These are phyloP conservation scores for Cantharis rufa DNA, from an alignment of 2,888 invertebrate species.

Conservation along the genomic window DNA sequence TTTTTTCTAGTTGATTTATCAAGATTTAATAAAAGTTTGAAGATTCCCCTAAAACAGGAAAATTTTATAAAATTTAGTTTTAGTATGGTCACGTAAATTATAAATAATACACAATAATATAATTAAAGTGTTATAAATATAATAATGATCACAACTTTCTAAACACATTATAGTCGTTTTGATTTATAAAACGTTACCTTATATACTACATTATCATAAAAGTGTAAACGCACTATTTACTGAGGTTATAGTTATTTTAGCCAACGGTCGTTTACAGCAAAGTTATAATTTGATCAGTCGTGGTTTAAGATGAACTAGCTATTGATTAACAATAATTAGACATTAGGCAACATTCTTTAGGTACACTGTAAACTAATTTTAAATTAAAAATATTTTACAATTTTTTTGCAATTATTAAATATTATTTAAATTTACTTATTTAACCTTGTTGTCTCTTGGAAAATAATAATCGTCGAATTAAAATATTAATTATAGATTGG, in stretches of 20 bases:
- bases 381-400: not conserved
- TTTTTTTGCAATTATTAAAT: not conserved
- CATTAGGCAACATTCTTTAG: conserved; percentile 46
- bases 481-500: not conserved
- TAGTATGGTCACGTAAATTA: not conserved
- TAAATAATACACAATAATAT: not conserved
- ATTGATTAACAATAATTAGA: conserved; percentile 55
- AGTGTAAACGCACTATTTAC: conserved; percentile 56
- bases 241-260: conserved; percentile 54
- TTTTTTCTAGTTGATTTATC: not conserved
- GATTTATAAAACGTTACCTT: conserved; percentile 12
- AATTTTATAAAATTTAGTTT: no score
- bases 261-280: conserved; percentile 52
- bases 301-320: conserved; percentile 54
- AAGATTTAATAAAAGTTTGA: not conserved
- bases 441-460: not conserved
- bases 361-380: conserved; percentile 42
- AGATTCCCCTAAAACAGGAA: not conserved
- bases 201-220: conserved; percentile 52
- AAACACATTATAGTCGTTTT: conserved; percentile 28
- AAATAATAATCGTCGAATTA: not conserved
- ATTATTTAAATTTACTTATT: not conserved
- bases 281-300: conserved; percentile 58
- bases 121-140: conserved; percentile 3
- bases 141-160: conserved; percentile 28